A percentile compares a stretch with the other conserved stretches of the same genome.
Evolutionary conservation across 2,888 invertebrate genomes (phyloP).

Genomic region (Rotaria sp.): DNA sequence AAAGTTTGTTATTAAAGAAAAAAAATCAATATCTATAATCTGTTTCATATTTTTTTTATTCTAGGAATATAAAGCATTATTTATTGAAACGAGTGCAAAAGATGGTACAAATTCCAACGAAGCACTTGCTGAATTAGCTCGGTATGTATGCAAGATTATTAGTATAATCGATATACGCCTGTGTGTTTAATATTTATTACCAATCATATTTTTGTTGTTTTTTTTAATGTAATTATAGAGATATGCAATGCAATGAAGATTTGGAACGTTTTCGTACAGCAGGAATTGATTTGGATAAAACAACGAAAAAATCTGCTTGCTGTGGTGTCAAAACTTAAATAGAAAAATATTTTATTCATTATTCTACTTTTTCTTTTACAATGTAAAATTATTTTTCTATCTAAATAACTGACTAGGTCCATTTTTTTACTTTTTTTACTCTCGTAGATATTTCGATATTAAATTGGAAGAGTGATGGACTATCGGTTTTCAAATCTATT

Average conservation of each 20-base stretch:
- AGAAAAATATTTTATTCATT: too few relatives aligned
- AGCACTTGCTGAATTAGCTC: conserved; percentile 51
- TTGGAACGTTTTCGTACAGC: background rate
- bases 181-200: too few relatives aligned
- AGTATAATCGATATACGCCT: too few relatives aligned
- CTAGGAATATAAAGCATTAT: conserved; percentile 51
- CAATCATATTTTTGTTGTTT: too few relatives aligned
- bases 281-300: background rate
- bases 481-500: too few relatives aligned
- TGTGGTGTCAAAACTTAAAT: background rate
- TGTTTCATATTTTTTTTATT: conserved; percentile 40
- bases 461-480: background rate
- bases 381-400: background rate
- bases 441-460: background rate
- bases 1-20: conserved; percentile 46
- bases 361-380: background rate
- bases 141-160: conserved; percentile 44
- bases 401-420: background rate
- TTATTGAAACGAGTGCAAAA: conserved; percentile 55
- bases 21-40: background rate
- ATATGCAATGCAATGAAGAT: conserved; percentile 27
- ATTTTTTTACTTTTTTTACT: background rate
- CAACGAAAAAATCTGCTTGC: background rate
- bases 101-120: conserved; percentile 50
- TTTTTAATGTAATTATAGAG: background rate